Conservation (phyloP, 2,888 invertebrate species). For the Oligia fasciuncula region DNA sequence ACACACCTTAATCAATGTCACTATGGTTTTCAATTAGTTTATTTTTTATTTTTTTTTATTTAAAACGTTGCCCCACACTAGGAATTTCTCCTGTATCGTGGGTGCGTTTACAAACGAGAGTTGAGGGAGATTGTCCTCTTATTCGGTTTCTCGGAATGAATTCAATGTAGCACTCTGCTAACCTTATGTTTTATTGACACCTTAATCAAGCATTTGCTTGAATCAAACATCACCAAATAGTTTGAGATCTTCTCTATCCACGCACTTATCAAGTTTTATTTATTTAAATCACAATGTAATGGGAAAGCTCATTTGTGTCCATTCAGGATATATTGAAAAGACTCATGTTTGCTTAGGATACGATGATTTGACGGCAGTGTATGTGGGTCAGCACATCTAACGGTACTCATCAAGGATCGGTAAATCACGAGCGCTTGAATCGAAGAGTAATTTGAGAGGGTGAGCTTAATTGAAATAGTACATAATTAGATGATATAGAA, state of each 20-base stretch:
- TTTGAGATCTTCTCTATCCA: conserved; percentile 11
- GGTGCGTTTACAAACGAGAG: no score
- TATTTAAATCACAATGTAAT: conserved; percentile 51
- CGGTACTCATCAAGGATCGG: conserved; percentile 57
- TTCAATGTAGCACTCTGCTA: neutral
- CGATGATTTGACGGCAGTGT: conserved; percentile 53
- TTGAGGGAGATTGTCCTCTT: no score
- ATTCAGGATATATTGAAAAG: conserved; percentile 60
- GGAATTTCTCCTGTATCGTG: no score
- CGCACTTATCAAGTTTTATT: conserved; percentile 37
- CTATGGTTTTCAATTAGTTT: neutral
- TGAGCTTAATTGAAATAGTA: conserved; percentile 46
- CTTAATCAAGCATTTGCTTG: conserved; percentile 11
- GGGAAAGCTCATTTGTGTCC: conserved; percentile 64
- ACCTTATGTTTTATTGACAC: neutral
- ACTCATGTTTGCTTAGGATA: conserved; percentile 62
- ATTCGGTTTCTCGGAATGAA: neutral
- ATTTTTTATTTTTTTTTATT: no score
- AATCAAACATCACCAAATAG: conserved; percentile 3
- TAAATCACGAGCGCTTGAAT: conserved; percentile 46
- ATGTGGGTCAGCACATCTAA: conserved; percentile 53
- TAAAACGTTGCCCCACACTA: no score
- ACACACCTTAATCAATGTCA: neutral
- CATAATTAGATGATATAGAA: conserved; percentile 36
- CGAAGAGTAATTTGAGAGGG: conserved; percentile 37